phyloP scores from a whole-genome alignment of 2,113 vertebrate species.

The Polypterus bichir region DNA sequence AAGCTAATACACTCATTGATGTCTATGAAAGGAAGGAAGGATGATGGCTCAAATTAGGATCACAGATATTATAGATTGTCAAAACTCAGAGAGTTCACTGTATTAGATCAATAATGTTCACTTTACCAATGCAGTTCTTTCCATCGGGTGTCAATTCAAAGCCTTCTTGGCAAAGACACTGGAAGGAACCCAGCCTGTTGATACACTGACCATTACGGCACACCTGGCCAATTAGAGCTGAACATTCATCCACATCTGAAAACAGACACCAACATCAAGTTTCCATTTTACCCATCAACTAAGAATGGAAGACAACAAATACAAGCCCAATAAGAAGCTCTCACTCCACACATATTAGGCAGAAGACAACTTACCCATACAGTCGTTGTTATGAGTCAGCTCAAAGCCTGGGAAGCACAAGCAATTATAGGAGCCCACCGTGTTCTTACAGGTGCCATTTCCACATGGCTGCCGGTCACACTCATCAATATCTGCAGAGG shows the following conservation, averaged over 20 bases:
- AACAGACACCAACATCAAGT: not conserved
- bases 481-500: constrained; percentile 67
- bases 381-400: constrained; percentile 75
- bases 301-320: not conserved
- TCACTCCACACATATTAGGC: not conserved
- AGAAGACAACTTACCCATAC: constrained; percentile 61
- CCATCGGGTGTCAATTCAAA: constrained; percentile 74
- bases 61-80: too few relatives aligned
- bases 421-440: constrained; percentile 82
- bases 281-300: not conserved
- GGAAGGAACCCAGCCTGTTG: constrained; percentile 79
- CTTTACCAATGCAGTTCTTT: constrained; percentile 83
- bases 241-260: constrained; percentile 77
- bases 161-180: constrained; percentile 81
- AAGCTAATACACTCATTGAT: constrained; percentile 78
- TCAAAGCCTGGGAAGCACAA: constrained; percentile 84
- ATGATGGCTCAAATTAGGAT: too few relatives aligned
- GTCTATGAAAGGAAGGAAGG: constrained; percentile 41
- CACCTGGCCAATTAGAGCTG: constrained; percentile 66
- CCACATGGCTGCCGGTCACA: constrained; percentile 79
- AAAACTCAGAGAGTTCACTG: not conserved
- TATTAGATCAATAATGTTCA: not conserved
- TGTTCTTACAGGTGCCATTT: constrained; percentile 87
- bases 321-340: not conserved
- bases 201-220: constrained; percentile 80